Evolutionary conservation across 1,140 invertebrate species (phyloP).

Genomic region (Ganaspis sp.): DNA sequence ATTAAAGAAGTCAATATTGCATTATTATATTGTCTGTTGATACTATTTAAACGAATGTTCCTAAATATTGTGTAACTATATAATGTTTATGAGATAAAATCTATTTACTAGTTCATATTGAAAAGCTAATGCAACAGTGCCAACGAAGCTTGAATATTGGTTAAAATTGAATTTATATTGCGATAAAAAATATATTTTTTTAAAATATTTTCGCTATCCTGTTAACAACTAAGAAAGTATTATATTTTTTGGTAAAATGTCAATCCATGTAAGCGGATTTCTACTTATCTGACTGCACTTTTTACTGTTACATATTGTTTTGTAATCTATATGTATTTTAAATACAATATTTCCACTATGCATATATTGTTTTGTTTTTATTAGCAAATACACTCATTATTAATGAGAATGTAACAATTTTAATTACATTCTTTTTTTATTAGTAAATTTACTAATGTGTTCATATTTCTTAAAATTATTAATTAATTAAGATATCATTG

Average conservation of each 20-base stretch:
- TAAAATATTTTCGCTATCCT: not conserved
- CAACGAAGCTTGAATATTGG: not conserved
- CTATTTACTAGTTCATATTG: not conserved
- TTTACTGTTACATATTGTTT: not conserved
- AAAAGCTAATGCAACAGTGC: not conserved
- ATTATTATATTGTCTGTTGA: not conserved
- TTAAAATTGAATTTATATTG: not conserved
- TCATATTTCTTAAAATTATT: too few species aligned
- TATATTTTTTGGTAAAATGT: not conserved
- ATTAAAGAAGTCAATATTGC: too few species aligned
- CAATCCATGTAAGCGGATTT: not conserved
- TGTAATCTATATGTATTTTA: conserved; percentile 17
- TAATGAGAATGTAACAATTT: not conserved
- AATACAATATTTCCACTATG: conserved; percentile 19
- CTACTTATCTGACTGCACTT: conserved; percentile 11
- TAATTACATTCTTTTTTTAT: too few species aligned
- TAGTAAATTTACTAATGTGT: too few species aligned
- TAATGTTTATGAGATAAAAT: not conserved
- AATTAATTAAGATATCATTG: too few species aligned
- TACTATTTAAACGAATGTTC: not conserved
- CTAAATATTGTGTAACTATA: not conserved
- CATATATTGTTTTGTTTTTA: not conserved
- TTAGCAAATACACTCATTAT: not conserved
- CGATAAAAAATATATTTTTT: not conserved
- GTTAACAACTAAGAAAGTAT: not conserved